A percentile compares a stretch with the other conserved stretches of the same genome.
phyloP scores from a whole-genome alignment of 2,797 vertebrate species.

The Decapterus maruadsi region DNA sequence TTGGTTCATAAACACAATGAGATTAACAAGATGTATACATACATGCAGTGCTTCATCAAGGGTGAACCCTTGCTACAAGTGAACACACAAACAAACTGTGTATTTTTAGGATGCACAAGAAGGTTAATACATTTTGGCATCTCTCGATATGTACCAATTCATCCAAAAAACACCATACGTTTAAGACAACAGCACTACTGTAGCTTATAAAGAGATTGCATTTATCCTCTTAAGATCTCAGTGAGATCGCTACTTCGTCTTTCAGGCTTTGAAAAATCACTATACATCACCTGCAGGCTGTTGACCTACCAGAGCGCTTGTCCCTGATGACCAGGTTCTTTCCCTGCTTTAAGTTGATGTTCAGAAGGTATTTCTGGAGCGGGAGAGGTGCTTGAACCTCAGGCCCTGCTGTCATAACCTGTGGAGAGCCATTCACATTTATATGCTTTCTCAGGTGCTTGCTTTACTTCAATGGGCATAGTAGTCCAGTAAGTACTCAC shows the following conservation, averaged over 20 bases:
- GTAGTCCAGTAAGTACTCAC: slow-evolving; percentile 64
- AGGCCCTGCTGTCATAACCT: slow-evolving; percentile 59
- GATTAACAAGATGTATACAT: slow-evolving; percentile 9
- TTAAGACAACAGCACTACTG: neutral
- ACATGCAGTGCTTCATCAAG: neutral
- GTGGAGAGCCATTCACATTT: slow-evolving; percentile 29
- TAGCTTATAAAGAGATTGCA: slow-evolving; percentile 14
- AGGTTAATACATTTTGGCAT: slow-evolving; percentile 8
- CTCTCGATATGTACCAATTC: slow-evolving; percentile 7
- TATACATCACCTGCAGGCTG: neutral
- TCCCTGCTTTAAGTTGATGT: slow-evolving; percentile 92
- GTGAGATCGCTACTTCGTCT: neutral
- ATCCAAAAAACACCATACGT: neutral
- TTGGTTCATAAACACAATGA: slow-evolving; percentile 11
- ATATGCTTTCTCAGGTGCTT: slow-evolving; percentile 13
- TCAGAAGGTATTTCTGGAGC: slow-evolving; percentile 90
- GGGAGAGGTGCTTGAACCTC: slow-evolving; percentile 72
- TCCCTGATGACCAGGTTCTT: slow-evolving; percentile 91
- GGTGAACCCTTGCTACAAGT: slow-evolving; percentile 2
- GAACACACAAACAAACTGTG: slow-evolving; percentile 11
- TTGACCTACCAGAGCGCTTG: slow-evolving; percentile 90
- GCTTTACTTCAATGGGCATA: neutral
- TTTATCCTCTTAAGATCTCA: slow-evolving; percentile 4
- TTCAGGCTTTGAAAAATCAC: neutral
- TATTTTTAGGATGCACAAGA: slow-evolving; percentile 19